Evolutionary conservation across 2,113 vertebrate genomes (phyloP).

Genomic region (Stictonetta naevosa): DNA sequence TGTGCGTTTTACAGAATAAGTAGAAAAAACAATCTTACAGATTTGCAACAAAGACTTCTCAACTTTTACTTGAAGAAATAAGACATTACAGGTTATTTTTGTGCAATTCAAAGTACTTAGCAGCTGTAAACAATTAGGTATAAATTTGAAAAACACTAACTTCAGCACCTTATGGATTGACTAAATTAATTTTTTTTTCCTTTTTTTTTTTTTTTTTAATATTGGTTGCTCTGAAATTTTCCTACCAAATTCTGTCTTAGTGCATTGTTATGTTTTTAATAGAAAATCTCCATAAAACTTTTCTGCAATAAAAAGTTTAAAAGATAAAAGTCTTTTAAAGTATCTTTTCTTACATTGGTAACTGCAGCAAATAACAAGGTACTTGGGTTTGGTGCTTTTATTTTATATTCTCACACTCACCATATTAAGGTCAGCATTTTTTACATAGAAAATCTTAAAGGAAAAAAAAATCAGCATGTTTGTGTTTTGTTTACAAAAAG

Average conservation of each 20-base stretch:
- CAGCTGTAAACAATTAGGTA: not conserved
- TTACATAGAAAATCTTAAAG: not conserved
- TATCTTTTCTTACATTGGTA: not conserved
- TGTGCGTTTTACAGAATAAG: not conserved
- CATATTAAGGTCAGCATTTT: not conserved
- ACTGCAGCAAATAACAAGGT: not conserved
- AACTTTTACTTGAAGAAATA: not conserved
- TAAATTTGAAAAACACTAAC: not conserved
- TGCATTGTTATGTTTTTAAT: not conserved
- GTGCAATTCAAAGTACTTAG: not conserved
- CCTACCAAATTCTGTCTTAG: not conserved
- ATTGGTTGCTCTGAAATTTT: not conserved
- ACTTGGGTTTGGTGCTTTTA: not conserved
- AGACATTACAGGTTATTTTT: not conserved
- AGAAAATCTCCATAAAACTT: not conserved
- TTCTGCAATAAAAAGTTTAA: not conserved
- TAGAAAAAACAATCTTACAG: not conserved
- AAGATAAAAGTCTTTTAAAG: not conserved
- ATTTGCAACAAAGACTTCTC: not conserved
- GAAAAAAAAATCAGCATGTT: not conserved
- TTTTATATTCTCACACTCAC: not conserved
- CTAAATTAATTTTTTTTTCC: not conserved
- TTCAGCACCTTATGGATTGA: not conserved
- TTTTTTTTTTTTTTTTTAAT: not conserved
- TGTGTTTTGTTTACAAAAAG: not conserved